Evolutionary conservation across 2,797 vertebrate species (phyloP), one percentile per base, ranked within the genome.

Genomic region (Mormyrops attenuatus): DNA sequence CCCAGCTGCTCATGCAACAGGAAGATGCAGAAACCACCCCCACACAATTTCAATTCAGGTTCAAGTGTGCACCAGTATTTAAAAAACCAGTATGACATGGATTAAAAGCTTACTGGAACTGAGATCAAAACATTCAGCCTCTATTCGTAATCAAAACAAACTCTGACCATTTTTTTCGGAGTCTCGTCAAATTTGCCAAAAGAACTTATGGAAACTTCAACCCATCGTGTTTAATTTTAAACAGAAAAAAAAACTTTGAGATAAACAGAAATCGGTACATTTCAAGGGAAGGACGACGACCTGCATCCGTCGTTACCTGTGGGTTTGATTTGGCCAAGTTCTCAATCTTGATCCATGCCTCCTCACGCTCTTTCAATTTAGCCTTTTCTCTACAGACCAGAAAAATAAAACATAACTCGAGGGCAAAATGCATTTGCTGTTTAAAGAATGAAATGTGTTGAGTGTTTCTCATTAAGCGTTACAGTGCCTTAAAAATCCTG

Each of bases 341-440:
- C 94, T 99, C 99, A 92, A 99, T 99, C 96, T 99, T 99, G 95
- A 98, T 95, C 98, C 99, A 99, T 0, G 98, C 97, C 93, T 99
- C 98, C 95, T 99, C 98, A 91, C 98, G 95, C 92, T 99, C 98
- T 95, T 98, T 99, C 96, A 97, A 97, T 94, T 99, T 99, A 94
- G 97, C 96, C 94, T 99, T 99, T 95, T 99, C 98, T 97, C 98
- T 99, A 93, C 86, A 9, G 89, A 38, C 53, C 17, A 87, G 34
- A 55, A 55, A 55, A 85, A 53, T 41, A 82, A 47, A 47, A 73
- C 15, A 38, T 73, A 41, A 34, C 69, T 73, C 69, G 38, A 73
- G 69, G 69, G 69, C 34, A 73, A 73, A 73, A 17, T 38, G 69
- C 13, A 73, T 82, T 82, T 82, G 77, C 41, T 82, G 30, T 82